Evolutionary conservation across 2,113 vertebrate species (phyloP).

Genomic region (Xiphophorus couchianus): DNA sequence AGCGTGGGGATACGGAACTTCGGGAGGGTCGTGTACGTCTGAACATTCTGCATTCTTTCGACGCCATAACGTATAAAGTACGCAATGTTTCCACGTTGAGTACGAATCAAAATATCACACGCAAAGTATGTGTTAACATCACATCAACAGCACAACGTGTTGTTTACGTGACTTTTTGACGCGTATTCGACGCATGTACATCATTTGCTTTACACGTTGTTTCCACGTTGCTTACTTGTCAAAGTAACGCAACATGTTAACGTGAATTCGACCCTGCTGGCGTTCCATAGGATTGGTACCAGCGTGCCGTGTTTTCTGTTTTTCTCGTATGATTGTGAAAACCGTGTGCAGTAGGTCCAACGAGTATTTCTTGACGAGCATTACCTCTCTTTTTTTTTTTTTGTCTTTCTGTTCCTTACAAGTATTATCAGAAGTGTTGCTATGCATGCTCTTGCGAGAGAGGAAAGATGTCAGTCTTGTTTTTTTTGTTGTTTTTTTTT

Average conservation of each 20-base stretch:
- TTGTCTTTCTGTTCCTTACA: slow-evolving; percentile 57
- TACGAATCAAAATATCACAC: no score
- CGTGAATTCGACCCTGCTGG: no score
- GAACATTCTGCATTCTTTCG: no score
- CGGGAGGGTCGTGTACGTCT: not conserved
- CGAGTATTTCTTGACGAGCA: slow-evolving; percentile 63
- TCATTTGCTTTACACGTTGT: no score
- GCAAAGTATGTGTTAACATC: no score
- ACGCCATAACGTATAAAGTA: no score
- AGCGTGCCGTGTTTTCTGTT: slow-evolving; percentile 18
- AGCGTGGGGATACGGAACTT: slow-evolving; percentile 11
- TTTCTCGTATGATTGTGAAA: slow-evolving; percentile 56
- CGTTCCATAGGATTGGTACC: not conserved
- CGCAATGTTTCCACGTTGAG: no score
- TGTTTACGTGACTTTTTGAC: no score
- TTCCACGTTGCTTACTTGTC: no score
- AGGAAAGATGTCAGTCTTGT: slow-evolving; percentile 24
- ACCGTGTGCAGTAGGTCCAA: slow-evolving; percentile 66
- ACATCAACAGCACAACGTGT: no score
- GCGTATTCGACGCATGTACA: no score
- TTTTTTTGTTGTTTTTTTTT: slow-evolving; percentile 23
- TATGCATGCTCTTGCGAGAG: slow-evolving; percentile 71
- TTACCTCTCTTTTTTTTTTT: slow-evolving; percentile 52
- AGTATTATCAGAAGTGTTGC: slow-evolving; percentile 76
- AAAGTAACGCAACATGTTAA: no score